phyloP scores from a whole-genome alignment of 1,140 invertebrate species.

The Lasioglossum albipes region DNA sequence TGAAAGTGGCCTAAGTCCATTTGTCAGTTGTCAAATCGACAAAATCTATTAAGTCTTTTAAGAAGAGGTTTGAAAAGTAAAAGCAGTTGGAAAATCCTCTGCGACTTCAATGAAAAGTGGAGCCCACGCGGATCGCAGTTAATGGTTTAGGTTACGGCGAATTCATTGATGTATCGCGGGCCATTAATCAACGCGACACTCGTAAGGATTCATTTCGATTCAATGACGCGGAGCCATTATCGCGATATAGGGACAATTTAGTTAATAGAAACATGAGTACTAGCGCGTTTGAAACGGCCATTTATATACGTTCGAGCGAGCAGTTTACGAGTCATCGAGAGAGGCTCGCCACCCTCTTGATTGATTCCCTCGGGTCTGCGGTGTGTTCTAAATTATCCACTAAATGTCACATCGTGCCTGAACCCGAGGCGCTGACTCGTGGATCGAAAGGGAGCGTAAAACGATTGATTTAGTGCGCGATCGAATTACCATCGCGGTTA shows the following conservation, averaged over 20 bases:
- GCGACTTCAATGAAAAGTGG: too few relatives aligned
- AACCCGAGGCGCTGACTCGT: neutral
- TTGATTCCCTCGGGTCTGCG: neutral
- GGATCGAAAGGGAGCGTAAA: neutral
- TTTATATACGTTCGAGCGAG: neutral
- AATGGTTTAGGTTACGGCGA: too few relatives aligned
- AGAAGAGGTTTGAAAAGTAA: too few relatives aligned
- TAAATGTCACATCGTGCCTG: neutral
- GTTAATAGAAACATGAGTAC: neutral
- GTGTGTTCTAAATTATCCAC: neutral
- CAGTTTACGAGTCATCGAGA: neutral
- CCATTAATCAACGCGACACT: neutral
- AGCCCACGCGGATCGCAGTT: too few relatives aligned
- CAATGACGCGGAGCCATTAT: neutral
- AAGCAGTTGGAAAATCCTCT: too few relatives aligned
- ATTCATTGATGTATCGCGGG: too few relatives aligned
- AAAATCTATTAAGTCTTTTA: too few relatives aligned
- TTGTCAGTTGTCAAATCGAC: too few relatives aligned
- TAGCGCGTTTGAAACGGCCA: neutral
- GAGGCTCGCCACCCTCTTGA: neutral
- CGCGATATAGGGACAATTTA: neutral
- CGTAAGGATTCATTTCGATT: neutral
- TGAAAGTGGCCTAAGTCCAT: too few relatives aligned
- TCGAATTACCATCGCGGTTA: neutral
- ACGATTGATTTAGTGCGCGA: constrained; percentile 15